These are phyloP conservation scores for Eurosta solidaginis DNA, from an alignment of 1,140 invertebrate genomes.

Conservation along the genomic window DNA sequence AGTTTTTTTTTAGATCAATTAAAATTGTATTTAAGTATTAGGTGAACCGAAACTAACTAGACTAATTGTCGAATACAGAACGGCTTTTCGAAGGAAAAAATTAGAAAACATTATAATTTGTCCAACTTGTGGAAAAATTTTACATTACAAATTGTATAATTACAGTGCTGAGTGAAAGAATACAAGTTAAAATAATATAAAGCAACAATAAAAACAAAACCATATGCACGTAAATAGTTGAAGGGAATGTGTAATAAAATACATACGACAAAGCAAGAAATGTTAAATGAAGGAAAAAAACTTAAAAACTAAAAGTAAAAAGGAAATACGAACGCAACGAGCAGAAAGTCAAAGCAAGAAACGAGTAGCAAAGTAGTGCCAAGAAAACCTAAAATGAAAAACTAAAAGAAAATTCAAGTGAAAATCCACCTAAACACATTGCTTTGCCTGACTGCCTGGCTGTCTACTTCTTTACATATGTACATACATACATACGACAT, in stretches of 20 bases:
- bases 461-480: background rate
- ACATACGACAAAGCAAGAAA: background rate
- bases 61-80: too few relatives aligned
- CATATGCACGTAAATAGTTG: background rate
- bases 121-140: too few relatives aligned
- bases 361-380: background rate
- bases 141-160: too few relatives aligned
- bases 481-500: too few relatives aligned
- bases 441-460: background rate
- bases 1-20: too few relatives aligned
- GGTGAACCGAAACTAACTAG: too few relatives aligned
- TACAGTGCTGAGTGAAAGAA: too few relatives aligned
- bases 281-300: too few relatives aligned
- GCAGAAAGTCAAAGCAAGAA: background rate
- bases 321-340: background rate
- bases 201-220: background rate
- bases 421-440: constrained; percentile 10
- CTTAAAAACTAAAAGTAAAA: background rate
- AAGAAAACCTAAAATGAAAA: constrained; percentile 17
- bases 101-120: too few relatives aligned
- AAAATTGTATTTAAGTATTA: too few relatives aligned
- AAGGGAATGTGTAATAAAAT: background rate
- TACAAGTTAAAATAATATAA: background rate
- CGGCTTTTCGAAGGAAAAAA: too few relatives aligned
- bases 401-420: constrained; percentile 26